phyloP scores from a whole-genome alignment of 1,140 invertebrate species.

The Prorops nasuta region DNA sequence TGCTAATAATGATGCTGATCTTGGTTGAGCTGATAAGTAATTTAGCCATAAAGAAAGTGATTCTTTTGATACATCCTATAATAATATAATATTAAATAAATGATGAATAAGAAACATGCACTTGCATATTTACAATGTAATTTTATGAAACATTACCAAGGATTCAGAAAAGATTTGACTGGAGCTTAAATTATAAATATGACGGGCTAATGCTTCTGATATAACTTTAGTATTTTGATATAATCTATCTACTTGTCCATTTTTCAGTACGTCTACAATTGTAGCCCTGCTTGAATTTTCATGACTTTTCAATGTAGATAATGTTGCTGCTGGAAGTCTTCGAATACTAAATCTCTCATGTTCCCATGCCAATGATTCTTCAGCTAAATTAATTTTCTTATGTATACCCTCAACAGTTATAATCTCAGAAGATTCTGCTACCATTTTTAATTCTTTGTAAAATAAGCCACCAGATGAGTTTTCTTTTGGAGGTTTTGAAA shows the following conservation, averaged over 20 bases:
- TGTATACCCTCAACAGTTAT: conserved; percentile 78
- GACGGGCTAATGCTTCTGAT: conserved; percentile 79
- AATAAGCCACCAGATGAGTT: conserved; percentile 73
- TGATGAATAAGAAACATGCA: background rate
- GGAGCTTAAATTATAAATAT: conserved; percentile 79
- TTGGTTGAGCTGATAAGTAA: conserved; percentile 69
- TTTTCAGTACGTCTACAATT: conserved; percentile 64
- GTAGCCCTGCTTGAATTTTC: conserved; percentile 62
- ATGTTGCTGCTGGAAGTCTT: conserved; percentile 84
- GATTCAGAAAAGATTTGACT: conserved; percentile 69
- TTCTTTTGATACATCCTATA: conserved; percentile 70
- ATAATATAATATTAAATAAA: conserved; percentile 24
- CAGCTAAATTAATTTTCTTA: conserved; percentile 97
- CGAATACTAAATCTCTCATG: conserved; percentile 95
- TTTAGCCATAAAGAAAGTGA: conserved; percentile 74
- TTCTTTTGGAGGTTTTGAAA: conserved; percentile 93
- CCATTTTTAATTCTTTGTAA: conserved; percentile 66
- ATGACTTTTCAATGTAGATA: conserved; percentile 75
- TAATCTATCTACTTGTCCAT: conserved; percentile 63
- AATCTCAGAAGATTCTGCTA: conserved; percentile 53
- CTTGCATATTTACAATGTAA: conserved; percentile 12
- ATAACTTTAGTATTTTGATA: conserved; percentile 72
- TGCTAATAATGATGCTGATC: conserved; percentile 71
- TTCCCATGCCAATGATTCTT: conserved; percentile 92
- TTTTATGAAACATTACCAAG: conserved; percentile 57